phyloP scores from a whole-genome alignment of 2,888 invertebrate genomes.

The Helleia helle region DNA sequence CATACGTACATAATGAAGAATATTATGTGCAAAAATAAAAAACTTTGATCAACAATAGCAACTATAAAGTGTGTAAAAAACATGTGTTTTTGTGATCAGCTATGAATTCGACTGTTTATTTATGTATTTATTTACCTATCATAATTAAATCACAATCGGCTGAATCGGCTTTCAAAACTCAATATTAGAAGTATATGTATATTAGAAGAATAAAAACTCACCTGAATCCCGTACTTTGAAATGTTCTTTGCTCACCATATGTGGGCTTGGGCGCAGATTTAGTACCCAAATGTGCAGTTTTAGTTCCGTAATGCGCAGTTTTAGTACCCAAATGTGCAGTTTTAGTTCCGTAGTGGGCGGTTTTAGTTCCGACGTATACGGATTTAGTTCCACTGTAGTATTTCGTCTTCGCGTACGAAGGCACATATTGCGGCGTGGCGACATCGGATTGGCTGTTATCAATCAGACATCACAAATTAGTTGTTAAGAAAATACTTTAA shows the following conservation, averaged over 20 bases:
- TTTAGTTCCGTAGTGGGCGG: conserved; percentile 11
- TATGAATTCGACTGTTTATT: no score
- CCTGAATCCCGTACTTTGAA: conserved; percentile 40
- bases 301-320: conserved; percentile 20
- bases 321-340: not conserved
- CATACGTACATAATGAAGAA: no score
- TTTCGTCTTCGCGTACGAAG: conserved; percentile 37
- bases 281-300: conserved; percentile 26
- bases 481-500: not conserved
- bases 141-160: no score
- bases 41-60: no score
- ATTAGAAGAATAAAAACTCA: no score
- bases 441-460: conserved; percentile 52
- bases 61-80: no score
- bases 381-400: conserved; percentile 20
- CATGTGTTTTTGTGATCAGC: no score
- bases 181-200: no score
- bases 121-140: no score
- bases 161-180: no score
- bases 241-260: conserved; percentile 39
- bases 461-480: conserved; percentile 4
- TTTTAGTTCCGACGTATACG: conserved; percentile 18
- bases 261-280: conserved; percentile 21
- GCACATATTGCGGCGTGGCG: conserved; percentile 48
- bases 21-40: no score